phyloP scores from a whole-genome alignment of 2,113 vertebrate genomes.

The Morphnarchus princeps region DNA sequence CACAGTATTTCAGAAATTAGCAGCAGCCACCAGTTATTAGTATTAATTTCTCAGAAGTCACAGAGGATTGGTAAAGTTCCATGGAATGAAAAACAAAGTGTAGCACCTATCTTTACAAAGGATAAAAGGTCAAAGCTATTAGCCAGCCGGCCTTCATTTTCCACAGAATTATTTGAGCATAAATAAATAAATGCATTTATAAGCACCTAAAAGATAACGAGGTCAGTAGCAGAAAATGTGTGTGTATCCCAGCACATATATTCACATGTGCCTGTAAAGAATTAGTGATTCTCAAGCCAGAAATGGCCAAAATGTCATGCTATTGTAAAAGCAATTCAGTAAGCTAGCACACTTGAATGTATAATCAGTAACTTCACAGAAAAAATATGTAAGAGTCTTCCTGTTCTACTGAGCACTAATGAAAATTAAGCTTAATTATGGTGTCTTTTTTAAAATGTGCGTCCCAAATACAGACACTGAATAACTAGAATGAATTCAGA shows the following conservation, averaged over 20 bases:
- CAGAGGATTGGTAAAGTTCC: neutral
- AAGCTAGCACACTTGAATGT: neutral
- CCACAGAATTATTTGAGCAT: neutral
- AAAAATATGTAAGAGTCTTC: neutral
- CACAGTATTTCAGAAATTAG: neutral
- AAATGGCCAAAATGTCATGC: neutral
- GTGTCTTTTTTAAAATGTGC: neutral
- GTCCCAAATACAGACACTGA: neutral
- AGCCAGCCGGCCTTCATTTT: neutral
- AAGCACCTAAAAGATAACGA: neutral
- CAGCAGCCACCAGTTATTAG: neutral
- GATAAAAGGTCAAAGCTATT: neutral
- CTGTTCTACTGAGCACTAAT: conserved; percentile 25
- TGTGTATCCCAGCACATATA: neutral
- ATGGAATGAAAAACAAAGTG: neutral
- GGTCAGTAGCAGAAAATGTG: neutral
- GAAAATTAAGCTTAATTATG: conserved; percentile 45
- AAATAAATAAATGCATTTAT: neutral
- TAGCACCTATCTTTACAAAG: neutral
- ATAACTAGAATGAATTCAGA: neutral
- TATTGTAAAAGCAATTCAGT: neutral
- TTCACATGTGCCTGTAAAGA: neutral
- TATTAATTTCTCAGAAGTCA: neutral
- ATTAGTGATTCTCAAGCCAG: neutral
- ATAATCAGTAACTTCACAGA: conserved; percentile 5